Evolutionary conservation across 2,113 vertebrate genomes (phyloP).

Genomic region (Poecilia latipinna): DNA sequence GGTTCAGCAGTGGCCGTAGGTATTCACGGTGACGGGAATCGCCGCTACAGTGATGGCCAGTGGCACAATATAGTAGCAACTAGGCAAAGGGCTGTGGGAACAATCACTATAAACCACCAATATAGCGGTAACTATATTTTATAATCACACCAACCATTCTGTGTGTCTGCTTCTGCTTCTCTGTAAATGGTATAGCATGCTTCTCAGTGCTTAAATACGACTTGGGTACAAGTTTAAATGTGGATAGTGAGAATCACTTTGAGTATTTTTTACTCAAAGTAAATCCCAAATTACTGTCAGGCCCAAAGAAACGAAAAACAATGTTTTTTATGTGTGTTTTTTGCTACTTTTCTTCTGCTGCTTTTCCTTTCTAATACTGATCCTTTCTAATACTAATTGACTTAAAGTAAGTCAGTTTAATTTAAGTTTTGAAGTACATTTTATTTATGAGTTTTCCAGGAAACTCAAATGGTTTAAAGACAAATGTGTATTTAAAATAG

Average conservation of each 20-base stretch:
- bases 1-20: slow-evolving; percentile 87
- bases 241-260: slow-evolving; percentile 31
- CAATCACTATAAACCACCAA: slow-evolving; percentile 86
- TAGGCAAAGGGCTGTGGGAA: slow-evolving; percentile 85
- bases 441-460: too few relatives aligned
- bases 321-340: too few relatives aligned
- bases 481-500: too few relatives aligned
- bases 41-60: slow-evolving; percentile 85
- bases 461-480: too few relatives aligned
- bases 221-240: background rate
- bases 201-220: background rate
- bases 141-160: slow-evolving; percentile 69
- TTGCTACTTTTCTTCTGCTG: too few relatives aligned
- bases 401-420: too few relatives aligned
- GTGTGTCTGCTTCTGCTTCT: slow-evolving; percentile 53
- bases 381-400: too few relatives aligned
- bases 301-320: too few relatives aligned
- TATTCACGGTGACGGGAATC: slow-evolving; percentile 82
- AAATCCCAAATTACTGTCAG: too few relatives aligned
- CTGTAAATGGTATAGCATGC: slow-evolving; percentile 45
- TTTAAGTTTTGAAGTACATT: too few relatives aligned
- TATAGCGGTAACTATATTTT: slow-evolving; percentile 84
- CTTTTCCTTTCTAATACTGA: too few relatives aligned
- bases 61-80: slow-evolving; percentile 88
- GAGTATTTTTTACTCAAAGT: too few relatives aligned